Conservation (phyloP, 1,140 invertebrate genomes). For the Agrilus planipennis region DNA sequence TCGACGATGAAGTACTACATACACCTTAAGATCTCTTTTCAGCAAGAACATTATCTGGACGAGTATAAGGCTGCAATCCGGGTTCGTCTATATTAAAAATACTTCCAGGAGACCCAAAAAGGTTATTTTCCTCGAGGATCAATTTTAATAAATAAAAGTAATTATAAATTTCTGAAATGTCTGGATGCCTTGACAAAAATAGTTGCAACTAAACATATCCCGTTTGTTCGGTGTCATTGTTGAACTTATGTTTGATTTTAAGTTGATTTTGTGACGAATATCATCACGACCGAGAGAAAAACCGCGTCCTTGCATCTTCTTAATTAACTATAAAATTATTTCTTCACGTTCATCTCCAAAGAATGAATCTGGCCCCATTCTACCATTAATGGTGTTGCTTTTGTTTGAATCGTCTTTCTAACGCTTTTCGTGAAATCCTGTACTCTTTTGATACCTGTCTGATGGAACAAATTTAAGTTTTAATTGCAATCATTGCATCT, state of each 20-base stretch:
- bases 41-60: slow-evolving; percentile 22
- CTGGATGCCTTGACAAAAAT: slow-evolving; percentile 5
- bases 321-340: too few relatives aligned
- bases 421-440: background rate
- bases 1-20: slow-evolving; percentile 16
- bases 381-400: too few relatives aligned
- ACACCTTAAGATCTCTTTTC: slow-evolving; percentile 20
- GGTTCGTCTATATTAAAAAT: slow-evolving; percentile 9
- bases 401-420: background rate
- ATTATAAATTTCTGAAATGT: background rate
- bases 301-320: slow-evolving; percentile 17
- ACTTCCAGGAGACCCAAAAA: slow-evolving; percentile 5
- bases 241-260: slow-evolving; percentile 10
- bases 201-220: slow-evolving; percentile 3
- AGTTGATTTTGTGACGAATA: slow-evolving; percentile 5
- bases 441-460: background rate
- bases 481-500: too few relatives aligned
- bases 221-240: background rate
- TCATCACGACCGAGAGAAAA: slow-evolving; percentile 1
- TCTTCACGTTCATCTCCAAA: too few relatives aligned
- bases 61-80: slow-evolving; percentile 15
- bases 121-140: background rate
- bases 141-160: slow-evolving; percentile 6
- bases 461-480: background rate
- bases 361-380: too few relatives aligned